Percentiles rank a stretch among this genome's conserved stretches.
These are phyloP conservation scores for Sus scrofa DNA, from an alignment of 2,113 vertebrate genomes.

Conservation along the genomic window DNA sequence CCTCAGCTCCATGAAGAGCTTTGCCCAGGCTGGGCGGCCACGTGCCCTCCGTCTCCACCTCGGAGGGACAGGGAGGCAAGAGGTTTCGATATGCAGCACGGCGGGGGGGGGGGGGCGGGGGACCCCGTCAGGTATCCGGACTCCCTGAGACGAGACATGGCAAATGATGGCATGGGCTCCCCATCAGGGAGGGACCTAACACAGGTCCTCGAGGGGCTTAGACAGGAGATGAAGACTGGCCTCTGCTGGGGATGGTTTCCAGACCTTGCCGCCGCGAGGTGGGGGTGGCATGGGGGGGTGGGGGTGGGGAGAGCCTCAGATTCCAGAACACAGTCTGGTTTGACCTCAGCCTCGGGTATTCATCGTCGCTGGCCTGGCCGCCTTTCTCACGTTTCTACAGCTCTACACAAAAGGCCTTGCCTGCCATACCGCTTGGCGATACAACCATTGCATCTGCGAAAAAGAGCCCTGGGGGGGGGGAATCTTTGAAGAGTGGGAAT, in stretches of 20 bases:
- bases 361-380: slow-evolving; percentile 28
- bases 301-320: neutral
- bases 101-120: too few relatives aligned
- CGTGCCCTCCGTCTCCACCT: neutral
- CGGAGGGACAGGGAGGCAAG: neutral
- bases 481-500: slow-evolving; percentile 62
- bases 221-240: neutral
- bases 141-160: neutral
- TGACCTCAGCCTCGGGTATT: neutral
- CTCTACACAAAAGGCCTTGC: slow-evolving; percentile 14
- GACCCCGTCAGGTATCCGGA: neutral
- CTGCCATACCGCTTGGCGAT: neutral
- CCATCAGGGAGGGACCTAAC: neutral
- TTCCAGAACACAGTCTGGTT: neutral
- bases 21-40: neutral
- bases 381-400: slow-evolving; percentile 29
- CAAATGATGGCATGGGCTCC: neutral
- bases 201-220: neutral
- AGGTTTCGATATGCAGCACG: neutral
- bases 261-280: neutral
- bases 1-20: neutral
- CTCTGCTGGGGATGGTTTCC: neutral
- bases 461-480: slow-evolving; percentile 56
- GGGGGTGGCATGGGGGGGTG: neutral
- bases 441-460: slow-evolving; percentile 63